These are phyloP conservation scores for Hycleus phaleratus DNA, from an alignment of 1,140 invertebrate species.

Conservation along the genomic window DNA sequence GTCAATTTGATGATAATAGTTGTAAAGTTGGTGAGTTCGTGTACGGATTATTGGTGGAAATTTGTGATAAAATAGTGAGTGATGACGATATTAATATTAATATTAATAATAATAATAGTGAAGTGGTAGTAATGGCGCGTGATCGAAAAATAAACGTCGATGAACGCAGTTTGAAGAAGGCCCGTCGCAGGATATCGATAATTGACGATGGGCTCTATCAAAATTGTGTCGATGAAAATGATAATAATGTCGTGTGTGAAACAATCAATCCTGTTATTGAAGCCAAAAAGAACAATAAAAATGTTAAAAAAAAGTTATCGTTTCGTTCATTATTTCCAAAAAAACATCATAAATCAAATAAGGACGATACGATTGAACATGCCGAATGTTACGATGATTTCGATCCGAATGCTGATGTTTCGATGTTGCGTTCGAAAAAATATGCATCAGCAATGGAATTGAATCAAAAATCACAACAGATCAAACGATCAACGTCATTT, in stretches of 20 bases:
- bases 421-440: constrained; percentile 25
- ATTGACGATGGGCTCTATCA: not conserved
- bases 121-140: constrained; percentile 14
- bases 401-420: constrained; percentile 12
- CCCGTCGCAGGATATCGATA: not conserved
- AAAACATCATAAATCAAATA: constrained; percentile 16
- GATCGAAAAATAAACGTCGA: constrained; percentile 8
- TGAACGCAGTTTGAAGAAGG: constrained; percentile 5
- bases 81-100: no score
- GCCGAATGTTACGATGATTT: constrained; percentile 24
- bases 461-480: constrained; percentile 9
- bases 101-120: not conserved
- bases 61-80: constrained; percentile 12
- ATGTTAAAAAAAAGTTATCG: constrained; percentile 18
- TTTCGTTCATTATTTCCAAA: constrained; percentile 22
- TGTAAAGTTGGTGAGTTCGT: constrained; percentile 7
- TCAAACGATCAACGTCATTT: constrained; percentile 26
- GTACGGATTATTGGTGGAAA: constrained; percentile 3
- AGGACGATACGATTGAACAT: constrained; percentile 22
- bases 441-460: constrained; percentile 31
- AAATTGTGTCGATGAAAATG: constrained; percentile 13
- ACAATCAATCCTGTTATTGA: constrained; percentile 1
- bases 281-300: constrained; percentile 2
- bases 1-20: not conserved
- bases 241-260: constrained; percentile 6